A percentile compares a stretch with the other conserved stretches of the same genome.
Evolutionary conservation across 2,113 vertebrate genomes (phyloP).

Genomic region (Pseudorectes ferrugineus): DNA sequence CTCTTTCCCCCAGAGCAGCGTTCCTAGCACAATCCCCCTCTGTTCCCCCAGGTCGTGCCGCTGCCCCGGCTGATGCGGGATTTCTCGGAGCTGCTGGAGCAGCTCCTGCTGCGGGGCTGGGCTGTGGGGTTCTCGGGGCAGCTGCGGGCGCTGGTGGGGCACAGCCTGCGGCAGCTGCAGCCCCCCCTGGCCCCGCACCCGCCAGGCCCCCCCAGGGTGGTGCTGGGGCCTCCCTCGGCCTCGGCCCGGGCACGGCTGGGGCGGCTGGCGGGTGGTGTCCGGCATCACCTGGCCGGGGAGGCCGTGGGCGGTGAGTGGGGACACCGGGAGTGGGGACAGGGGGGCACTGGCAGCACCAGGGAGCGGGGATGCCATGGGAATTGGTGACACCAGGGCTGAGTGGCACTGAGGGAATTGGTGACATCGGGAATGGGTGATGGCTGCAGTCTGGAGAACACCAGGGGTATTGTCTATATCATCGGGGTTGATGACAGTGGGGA

Average conservation of each 20-base stretch:
- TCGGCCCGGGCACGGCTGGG: neutral
- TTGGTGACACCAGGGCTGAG: neutral
- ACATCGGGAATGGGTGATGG: rapidly evolving
- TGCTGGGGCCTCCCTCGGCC: neutral
- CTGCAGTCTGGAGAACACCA: neutral
- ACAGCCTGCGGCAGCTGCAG: slow-evolving; percentile 44
- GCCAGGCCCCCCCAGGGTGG: rapidly evolving
- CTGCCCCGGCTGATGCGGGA: slow-evolving; percentile 78
- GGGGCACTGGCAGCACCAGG: neutral
- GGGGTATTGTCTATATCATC: no score
- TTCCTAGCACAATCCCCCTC: neutral
- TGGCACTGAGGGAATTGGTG: neutral
- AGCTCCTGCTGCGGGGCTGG: slow-evolving; percentile 80
- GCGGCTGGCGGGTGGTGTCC: neutral
- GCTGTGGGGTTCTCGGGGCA: slow-evolving; percentile 84
- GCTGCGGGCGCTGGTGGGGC: slow-evolving; percentile 70
- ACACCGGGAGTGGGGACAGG: neutral
- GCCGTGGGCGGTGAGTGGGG: slow-evolving; percentile 80
- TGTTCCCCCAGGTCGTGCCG: slow-evolving; percentile 71
- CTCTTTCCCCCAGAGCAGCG: neutral
- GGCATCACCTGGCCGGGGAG: slow-evolving; percentile 22
- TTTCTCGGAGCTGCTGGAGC: slow-evolving; percentile 82
- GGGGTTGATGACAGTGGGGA: rapidly evolving
- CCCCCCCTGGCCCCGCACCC: rapidly evolving
- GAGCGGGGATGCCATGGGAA: neutral